phyloP scores from a whole-genome alignment of 2,797 vertebrate species.

The Echiichthys vipera region DNA sequence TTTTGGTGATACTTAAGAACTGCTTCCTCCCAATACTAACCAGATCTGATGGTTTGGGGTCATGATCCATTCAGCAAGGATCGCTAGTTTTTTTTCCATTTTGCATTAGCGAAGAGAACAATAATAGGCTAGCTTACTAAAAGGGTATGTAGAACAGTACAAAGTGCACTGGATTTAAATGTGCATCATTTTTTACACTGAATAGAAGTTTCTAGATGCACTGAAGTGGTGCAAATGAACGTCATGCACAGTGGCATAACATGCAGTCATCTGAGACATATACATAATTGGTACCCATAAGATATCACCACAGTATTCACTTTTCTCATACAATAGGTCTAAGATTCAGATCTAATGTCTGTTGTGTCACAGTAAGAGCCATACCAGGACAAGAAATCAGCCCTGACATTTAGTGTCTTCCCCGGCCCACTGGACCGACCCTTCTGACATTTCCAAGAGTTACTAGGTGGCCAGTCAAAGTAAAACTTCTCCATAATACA shows the following conservation, averaged over 20 bases:
- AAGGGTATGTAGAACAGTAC: no score
- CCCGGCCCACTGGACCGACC: constrained; percentile 66
- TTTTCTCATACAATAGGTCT: constrained; percentile 29
- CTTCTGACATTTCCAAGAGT: constrained; percentile 73
- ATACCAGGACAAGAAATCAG: constrained; percentile 63
- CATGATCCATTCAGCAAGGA: background rate
- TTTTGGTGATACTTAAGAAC: background rate
- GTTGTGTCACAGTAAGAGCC: constrained; percentile 60
- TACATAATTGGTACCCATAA: constrained; percentile 26
- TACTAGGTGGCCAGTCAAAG: constrained; percentile 57
- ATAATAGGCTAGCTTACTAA: background rate
- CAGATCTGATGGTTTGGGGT: background rate
- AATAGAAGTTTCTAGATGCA: no score
- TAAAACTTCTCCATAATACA: constrained; percentile 57
- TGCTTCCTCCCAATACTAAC: background rate
- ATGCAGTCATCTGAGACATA: constrained; percentile 21
- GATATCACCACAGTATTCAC: constrained; percentile 24
- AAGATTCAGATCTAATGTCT: constrained; percentile 47
- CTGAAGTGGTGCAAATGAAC: constrained; percentile 23
- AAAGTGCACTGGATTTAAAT: background rate
- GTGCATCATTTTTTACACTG: background rate
- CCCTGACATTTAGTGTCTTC: constrained; percentile 77
- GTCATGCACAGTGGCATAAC: background rate
- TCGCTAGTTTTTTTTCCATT: background rate
- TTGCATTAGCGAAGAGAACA: background rate